Base-by-base conservation (phyloP, 2,113 vertebrate genomes). In the Embiotoca jacksoni region DNA sequence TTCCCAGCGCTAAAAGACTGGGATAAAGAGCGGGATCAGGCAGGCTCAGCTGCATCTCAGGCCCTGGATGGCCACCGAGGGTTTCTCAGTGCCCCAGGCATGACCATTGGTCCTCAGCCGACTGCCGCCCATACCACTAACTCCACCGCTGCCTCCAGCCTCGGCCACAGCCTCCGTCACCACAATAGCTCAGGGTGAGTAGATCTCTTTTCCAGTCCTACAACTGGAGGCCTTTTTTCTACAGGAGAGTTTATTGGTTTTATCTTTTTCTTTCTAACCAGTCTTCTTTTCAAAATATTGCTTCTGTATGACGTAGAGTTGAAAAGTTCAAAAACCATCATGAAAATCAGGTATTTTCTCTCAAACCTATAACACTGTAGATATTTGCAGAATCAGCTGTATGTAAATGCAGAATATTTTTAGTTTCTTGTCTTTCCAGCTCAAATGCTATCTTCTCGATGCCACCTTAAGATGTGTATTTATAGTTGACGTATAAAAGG, bases 61-160 rank as follows among this genome's bases (percentile, higher is more conserved):
- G 89, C 92, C 62, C 57, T 94, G 10, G 93, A 98, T 96, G 96
- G 97, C 93, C 93, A 93, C 91, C 88, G 93, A 5, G 92, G 84
- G 32, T 84, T 89, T 0, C 66, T 92, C 31, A 92, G 93, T 83
- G 84, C 90, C 90, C 92, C 95, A 95, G 97, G 97, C 83, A 99
- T 99, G 97, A 99, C 97, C 88, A 78, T 96, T 91, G 44, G 92
- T 60, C 94, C 92, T 74, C 96, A 95, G 78, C 73, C 92, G 54
- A 87, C 94, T 15, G 41, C 92, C 54, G 86, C 83, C 72, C 41
- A 67, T 58, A 37, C 84, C 72, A 73, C 86, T 50, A 93, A 87
- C 90, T 86, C 90, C 67, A 76, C 93, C 0, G 6, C 92, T 58
- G 54, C 7, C 31, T 44, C 88, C 61, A 94, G 77, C 76, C 2